Conservation (phyloP, 1,140 invertebrate species). For the Hyles euphorbiae region DNA sequence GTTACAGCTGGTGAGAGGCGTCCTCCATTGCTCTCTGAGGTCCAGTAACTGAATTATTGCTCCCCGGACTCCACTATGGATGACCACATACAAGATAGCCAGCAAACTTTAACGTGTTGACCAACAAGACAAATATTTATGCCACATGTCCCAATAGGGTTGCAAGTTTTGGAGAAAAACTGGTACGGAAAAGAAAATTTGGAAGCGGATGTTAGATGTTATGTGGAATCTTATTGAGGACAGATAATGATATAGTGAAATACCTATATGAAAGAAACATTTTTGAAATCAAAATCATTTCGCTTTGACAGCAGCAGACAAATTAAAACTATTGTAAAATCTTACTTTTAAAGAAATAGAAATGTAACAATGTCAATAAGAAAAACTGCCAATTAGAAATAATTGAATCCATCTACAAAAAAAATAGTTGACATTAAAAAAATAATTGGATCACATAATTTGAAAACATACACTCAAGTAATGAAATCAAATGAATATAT, state of each 20-base stretch:
- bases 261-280: background rate
- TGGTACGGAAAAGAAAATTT: background rate
- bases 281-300: background rate
- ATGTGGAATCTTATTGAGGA: no score
- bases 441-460: no score
- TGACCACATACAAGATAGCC: constrained; percentile 5
- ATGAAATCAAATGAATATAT: no score
- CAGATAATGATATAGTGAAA: background rate
- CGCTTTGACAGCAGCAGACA: background rate
- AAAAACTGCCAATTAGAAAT: no score
- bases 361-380: background rate
- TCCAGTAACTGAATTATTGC: constrained; percentile 10
- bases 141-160: background rate
- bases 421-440: no score
- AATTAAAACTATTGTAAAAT: background rate
- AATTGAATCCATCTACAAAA: no score
- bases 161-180: background rate
- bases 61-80: constrained; percentile 5
- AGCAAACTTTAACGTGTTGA: constrained; percentile 1
- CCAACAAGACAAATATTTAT: constrained; percentile 7
- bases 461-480: no score
- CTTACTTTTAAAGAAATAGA: no score
- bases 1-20: constrained; percentile 3
- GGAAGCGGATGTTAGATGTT: no score
- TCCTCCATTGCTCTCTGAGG: constrained; percentile 7